Base-by-base conservation (phyloP, 2,797 vertebrate genomes). In the Cephalopachus bancanus region DNA sequence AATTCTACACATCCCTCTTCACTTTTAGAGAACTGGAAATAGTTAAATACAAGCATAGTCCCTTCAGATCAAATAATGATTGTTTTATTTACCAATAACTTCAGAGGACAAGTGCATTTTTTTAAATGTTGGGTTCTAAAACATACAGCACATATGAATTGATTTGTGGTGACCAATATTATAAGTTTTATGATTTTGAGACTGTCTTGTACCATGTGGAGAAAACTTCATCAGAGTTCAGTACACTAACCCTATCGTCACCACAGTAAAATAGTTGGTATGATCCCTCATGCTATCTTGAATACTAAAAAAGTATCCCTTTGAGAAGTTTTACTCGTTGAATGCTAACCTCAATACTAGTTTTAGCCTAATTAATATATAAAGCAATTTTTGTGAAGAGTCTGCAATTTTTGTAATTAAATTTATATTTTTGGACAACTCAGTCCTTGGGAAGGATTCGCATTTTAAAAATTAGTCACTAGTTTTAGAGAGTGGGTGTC, bases 181-280 rank as follows among this genome's bases (percentile, higher is more conserved):
- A 91, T 24, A 67, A 65, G 14, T 89, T 81, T 89, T 93, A 10
- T 75, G 19, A 85, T 62, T 92, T 65, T 84, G 53, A 91, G 44
- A 7, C 74, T 78, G 11, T 65, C 60, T 95, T 91, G 0, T 16
- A 72, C 44, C 24, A 26, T 30, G 15, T 86, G 51, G 14, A 72
- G 3, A n/a, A 89, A 92, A 71, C 4, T 1, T 92, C 26, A 10
- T 24, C n/a, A 28, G 24, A 74, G 2, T 49, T 33, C 16, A 59
- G 3, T 3, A 4, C 26, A 9, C 2, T 11, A 10, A 16, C 2
- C 30, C 7, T 16, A 67, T 1, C 16, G 30, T 33, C 28, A 74
- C 1, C 1, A 11, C 4, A 57, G 0, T 20, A 81, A 91, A n/a
- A 71, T 7, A 44, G 20, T 1, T 53, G 5, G 0, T 10, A 15